Evolutionary conservation across 35 echinoderm and acorn worm genomes (phyloP), one percentile per base, ranked within the genome.

Genomic region (Patiria miniata): DNA sequence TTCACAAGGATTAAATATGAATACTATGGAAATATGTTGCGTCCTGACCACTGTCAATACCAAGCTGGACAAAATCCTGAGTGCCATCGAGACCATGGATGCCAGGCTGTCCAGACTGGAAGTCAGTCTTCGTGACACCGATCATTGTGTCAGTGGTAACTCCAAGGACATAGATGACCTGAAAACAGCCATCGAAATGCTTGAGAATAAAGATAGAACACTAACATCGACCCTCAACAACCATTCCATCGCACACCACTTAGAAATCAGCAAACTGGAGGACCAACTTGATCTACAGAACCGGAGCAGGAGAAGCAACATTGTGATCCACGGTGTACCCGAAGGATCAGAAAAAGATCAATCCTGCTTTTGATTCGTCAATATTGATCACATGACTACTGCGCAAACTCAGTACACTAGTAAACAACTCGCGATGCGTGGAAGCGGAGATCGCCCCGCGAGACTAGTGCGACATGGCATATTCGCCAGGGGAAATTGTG

Each of bases 261-360:
- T 14, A 0, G 56, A 60, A 4, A 60, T 12, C 4, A 3, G 10
- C 2, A 58, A 58, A 23, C 4, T 58, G 17, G 10, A 12, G 17
- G 10, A 58, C 55, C 55, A 58, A 39, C 55, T 58, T 19, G 55
- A 58, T 12, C 55, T 58, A 19, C 55, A 86, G 47, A 86, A 86
- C 37, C 54, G 84, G 16, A 73, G 33, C 36, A 54, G 84, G 6
- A 54, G 84, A 40, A 86, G 77, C 39, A 86, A 86, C 84, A 86
- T 86, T 42, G 59, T 86, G 3, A 22, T 86, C 2, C 61, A 40
- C 9, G 61, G 21, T 37, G 84, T 77, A 18, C 84, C 84, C 17
- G 65, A 86, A 39, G 28, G 44, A 40, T 36, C 26, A 37, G 40
- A 78, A 77, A 34, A 60, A 60, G 18, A 60, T 60, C 57, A 60